Conservation (phyloP, 2,797 vertebrate genomes). For the Sebastes hopkinsi region DNA sequence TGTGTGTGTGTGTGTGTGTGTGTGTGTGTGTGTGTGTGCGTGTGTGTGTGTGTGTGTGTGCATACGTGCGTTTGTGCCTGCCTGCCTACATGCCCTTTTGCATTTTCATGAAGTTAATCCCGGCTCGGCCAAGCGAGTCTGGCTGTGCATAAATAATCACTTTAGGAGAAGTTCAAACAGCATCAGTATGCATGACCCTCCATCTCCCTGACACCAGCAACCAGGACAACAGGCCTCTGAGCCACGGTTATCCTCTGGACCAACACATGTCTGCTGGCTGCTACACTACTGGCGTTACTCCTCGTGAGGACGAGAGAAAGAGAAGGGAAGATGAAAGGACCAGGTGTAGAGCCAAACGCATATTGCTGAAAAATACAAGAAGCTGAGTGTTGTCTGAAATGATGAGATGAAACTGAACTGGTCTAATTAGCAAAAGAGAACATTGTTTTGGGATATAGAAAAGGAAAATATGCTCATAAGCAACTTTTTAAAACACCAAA, state of each 20-base stretch:
- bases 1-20: slow-evolving; percentile 26
- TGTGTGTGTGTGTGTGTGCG: slow-evolving; percentile 12
- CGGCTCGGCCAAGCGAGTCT: slow-evolving; percentile 54
- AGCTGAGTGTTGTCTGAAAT: neutral
- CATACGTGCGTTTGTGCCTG: slow-evolving; percentile 16
- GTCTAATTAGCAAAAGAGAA: neutral
- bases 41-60: neutral
- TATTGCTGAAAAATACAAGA: neutral
- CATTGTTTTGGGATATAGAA: neutral
- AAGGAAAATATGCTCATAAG: neutral
- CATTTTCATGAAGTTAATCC: slow-evolving; percentile 81
- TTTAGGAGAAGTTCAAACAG: slow-evolving; percentile 77
- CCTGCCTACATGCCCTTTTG: slow-evolving; percentile 57
- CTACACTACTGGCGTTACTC: slow-evolving; percentile 7
- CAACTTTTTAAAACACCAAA: neutral
- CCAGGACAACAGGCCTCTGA: slow-evolving; percentile 61
- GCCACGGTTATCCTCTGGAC: slow-evolving; percentile 34
- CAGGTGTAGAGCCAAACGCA: neutral
- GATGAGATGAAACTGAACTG: neutral
- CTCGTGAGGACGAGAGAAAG: slow-evolving; percentile 2
- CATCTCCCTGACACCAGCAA: slow-evolving; percentile 67
- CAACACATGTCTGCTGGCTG: slow-evolving; percentile 49
- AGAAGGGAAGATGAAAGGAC: neutral
- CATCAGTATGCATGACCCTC: slow-evolving; percentile 80
- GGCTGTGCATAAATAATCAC: slow-evolving; percentile 79